Evolutionary conservation across 2,888 invertebrate species (phyloP).

Genomic region (Abrostola triplasia): DNA sequence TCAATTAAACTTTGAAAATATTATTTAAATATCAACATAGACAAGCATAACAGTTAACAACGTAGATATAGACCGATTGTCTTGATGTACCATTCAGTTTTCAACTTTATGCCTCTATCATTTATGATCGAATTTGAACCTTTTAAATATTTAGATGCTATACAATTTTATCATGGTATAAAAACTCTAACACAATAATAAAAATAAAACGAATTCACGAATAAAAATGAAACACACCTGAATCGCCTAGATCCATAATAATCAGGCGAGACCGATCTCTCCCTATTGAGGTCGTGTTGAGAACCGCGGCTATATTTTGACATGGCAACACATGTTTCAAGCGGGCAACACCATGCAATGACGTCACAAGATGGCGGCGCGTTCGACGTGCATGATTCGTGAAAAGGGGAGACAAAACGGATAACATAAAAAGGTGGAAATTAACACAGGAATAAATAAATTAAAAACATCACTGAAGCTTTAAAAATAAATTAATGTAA

Average conservation of each 20-base stretch:
- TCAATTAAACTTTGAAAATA: no score
- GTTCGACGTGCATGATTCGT: constrained; percentile 67
- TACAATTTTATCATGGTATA: no score
- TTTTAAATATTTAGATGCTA: no score
- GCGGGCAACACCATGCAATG: constrained; percentile 80
- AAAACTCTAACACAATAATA: constrained; percentile 2
- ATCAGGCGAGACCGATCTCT: constrained; percentile 92
- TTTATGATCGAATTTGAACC: no score
- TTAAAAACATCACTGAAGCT: constrained; percentile 16
- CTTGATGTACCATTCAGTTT: no score
- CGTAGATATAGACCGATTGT: no score
- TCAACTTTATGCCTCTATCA: no score
- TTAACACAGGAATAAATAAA: background rate
- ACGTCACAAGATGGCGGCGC: constrained; percentile 80
- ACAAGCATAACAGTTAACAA: no score
- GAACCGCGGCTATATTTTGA: constrained; percentile 90
- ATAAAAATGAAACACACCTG: constrained; percentile 89
- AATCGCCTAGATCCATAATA: constrained; percentile 91
- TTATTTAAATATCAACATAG: no score
- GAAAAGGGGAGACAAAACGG: constrained; percentile 62
- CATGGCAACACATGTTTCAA: constrained; percentile 62
- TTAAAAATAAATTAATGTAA: background rate
- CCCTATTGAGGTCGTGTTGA: constrained; percentile 91
- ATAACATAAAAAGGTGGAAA: constrained; percentile 41
- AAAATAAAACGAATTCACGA: constrained; percentile 9